phyloP scores from a whole-genome alignment of 2,113 vertebrate genomes.

The Cyanistes caeruleus region DNA sequence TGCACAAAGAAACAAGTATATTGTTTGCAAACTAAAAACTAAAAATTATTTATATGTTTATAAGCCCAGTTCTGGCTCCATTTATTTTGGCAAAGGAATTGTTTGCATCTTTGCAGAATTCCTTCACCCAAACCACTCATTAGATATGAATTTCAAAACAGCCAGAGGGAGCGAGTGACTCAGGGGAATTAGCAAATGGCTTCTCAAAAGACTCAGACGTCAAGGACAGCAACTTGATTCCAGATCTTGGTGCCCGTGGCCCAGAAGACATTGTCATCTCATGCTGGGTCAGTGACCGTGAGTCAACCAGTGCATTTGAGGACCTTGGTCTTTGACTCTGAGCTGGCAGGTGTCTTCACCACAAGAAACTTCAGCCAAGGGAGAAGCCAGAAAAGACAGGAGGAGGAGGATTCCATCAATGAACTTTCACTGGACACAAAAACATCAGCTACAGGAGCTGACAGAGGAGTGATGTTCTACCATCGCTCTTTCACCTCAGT shows the following conservation, averaged over 20 bases:
- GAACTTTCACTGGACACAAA: accelerated
- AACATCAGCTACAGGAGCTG: neutral
- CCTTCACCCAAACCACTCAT: slow-evolving; percentile 63
- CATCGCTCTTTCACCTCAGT: neutral
- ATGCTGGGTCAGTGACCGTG: neutral
- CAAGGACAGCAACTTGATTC: neutral
- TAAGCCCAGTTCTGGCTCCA: slow-evolving; percentile 43
- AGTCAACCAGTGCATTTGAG: neutral
- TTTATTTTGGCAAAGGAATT: slow-evolving; percentile 66
- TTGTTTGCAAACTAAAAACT: slow-evolving; percentile 61
- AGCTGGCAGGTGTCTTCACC: slow-evolving; percentile 19
- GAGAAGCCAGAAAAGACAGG: neutral
- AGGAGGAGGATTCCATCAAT: neutral
- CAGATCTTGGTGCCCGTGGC: neutral
- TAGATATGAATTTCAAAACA: slow-evolving; percentile 70
- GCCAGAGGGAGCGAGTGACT: slow-evolving; percentile 45
- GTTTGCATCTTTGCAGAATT: slow-evolving; percentile 67
- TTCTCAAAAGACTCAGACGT: slow-evolving; percentile 57
- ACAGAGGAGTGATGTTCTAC: neutral
- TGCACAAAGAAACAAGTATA: neutral
- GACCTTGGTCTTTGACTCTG: neutral
- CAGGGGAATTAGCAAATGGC: slow-evolving; percentile 56
- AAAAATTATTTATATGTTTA: slow-evolving; percentile 69
- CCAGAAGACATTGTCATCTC: neutral
- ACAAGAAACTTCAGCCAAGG: neutral